phyloP scores from a whole-genome alignment of 2,888 invertebrate species.

The Microctonus hyperodae region DNA sequence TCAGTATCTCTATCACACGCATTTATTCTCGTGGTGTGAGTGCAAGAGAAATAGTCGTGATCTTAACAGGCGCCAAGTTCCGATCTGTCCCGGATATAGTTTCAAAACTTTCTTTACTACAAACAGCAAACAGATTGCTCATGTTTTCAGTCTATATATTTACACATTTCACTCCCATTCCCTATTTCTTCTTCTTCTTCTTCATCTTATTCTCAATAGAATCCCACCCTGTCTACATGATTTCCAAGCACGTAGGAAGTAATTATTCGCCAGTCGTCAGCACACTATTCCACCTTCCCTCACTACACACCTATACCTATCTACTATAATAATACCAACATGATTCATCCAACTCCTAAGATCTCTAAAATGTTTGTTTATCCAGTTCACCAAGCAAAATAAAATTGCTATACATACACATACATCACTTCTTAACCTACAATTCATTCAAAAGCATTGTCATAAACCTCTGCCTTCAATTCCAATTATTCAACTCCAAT shows the following conservation, averaged over 20 bases:
- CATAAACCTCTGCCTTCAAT: background rate
- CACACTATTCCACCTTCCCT: slow-evolving; percentile 5
- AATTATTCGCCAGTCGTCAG: slow-evolving; percentile 32
- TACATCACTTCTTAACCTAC: background rate
- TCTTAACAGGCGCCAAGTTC: slow-evolving; percentile 29
- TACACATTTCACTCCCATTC: too few species aligned
- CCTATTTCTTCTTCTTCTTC: too few species aligned
- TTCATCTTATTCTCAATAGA: too few species aligned
- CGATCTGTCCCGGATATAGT: slow-evolving; percentile 23
- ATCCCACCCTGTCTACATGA: too few species aligned
- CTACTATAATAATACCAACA: slow-evolving; percentile 10
- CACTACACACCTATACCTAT: background rate
- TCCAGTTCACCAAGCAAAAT: slow-evolving; percentile 27
- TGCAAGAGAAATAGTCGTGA: slow-evolving; percentile 20
- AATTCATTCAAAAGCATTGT: background rate
- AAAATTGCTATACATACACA: slow-evolving; percentile 20
- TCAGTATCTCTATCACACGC: background rate
- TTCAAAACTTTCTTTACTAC: slow-evolving; percentile 30
- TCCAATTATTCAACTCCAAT: too few species aligned
- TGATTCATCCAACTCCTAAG: slow-evolving; percentile 20
- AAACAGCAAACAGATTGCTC: slow-evolving; percentile 36
- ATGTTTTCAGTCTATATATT: too few species aligned
- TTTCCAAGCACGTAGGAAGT: slow-evolving; percentile 36
- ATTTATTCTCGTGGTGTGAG: background rate
- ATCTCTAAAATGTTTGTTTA: slow-evolving; percentile 37